These are phyloP conservation scores for Formica aserva DNA, from an alignment of 2,888 invertebrate species.

Conservation along the genomic window DNA sequence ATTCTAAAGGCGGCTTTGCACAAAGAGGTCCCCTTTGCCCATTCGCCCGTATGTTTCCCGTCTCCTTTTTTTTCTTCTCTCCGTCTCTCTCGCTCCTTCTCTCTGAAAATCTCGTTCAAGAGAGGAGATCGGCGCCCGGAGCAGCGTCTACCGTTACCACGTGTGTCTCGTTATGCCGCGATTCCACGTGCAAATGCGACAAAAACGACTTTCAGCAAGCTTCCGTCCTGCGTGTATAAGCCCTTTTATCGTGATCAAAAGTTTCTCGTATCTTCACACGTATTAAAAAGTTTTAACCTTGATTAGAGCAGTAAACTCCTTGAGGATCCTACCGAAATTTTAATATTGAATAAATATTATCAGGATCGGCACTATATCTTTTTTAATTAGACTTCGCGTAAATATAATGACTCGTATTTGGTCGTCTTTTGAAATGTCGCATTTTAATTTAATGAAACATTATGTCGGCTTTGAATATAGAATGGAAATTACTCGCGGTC, in stretches of 20 bases:
- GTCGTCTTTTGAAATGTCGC: background rate
- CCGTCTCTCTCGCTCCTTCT: constrained; percentile 53
- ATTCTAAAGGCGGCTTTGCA: constrained; percentile 66
- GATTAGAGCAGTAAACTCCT: background rate
- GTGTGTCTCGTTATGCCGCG: constrained; percentile 60
- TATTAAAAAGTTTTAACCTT: background rate
- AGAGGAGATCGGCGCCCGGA: constrained; percentile 74
- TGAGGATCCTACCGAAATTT: background rate
- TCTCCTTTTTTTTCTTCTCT: background rate
- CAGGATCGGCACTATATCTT: background rate
- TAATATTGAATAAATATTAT: background rate
- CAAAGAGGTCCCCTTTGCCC: constrained; percentile 70
- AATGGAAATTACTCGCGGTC: background rate
- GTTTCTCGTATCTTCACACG: background rate
- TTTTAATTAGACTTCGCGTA: background rate
- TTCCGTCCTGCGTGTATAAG: constrained; percentile 26
- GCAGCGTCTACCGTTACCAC: constrained; percentile 80
- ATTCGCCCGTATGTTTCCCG: constrained; percentile 52
- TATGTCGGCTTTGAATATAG: background rate
- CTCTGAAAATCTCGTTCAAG: constrained; percentile 55
- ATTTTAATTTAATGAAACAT: background rate
- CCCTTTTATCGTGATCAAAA: constrained; percentile 27
- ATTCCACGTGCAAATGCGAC: constrained; percentile 69
- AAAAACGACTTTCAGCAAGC: constrained; percentile 56
- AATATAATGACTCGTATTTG: background rate